Evolutionary conservation across 2,888 invertebrate species (phyloP).

Genomic region (Thyatira batis): DNA sequence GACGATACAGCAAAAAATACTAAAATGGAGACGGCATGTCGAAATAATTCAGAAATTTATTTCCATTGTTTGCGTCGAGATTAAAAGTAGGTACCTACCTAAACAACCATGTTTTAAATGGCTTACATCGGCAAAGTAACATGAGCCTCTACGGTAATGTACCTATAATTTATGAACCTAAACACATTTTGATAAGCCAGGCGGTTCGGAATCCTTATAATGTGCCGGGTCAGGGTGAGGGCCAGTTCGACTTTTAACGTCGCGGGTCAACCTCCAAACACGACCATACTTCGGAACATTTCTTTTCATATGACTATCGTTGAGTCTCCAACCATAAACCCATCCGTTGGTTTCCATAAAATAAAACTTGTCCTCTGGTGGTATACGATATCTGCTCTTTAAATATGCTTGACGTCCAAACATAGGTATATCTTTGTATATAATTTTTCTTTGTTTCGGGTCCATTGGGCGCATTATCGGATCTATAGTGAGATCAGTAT

Average conservation of each 20-base stretch:
- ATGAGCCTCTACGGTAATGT: not conserved
- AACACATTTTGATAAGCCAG: slow-evolving; percentile 27
- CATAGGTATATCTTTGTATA: slow-evolving; percentile 45
- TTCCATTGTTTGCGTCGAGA: no score
- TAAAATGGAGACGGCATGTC: not conserved
- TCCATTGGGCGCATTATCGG: slow-evolving; percentile 50
- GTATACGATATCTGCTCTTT: slow-evolving; percentile 33
- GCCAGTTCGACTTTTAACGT: slow-evolving; percentile 38
- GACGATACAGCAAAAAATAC: not conserved
- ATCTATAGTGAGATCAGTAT: slow-evolving; percentile 36
- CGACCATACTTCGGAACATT: slow-evolving; percentile 33
- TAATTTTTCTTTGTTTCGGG: slow-evolving; percentile 32
- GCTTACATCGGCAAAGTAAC: no score
- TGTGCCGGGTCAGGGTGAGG: slow-evolving; percentile 47
- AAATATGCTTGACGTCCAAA: slow-evolving; percentile 48
- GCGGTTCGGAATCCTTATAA: slow-evolving; percentile 32
- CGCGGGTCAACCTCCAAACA: slow-evolving; percentile 38
- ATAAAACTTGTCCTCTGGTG: slow-evolving; percentile 51
- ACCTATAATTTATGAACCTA: not conserved
- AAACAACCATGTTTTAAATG: no score
- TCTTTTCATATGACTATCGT: slow-evolving; percentile 39
- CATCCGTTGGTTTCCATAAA: slow-evolving; percentile 38
- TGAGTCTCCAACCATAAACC: slow-evolving; percentile 50
- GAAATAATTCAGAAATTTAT: no score
- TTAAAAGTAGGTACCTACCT: no score